A percentile compares a stretch with the other conserved stretches of the same genome.
These are phyloP conservation scores for Neopipo cinnamomea DNA, from an alignment of 2,113 vertebrate genomes.

Conservation along the genomic window DNA sequence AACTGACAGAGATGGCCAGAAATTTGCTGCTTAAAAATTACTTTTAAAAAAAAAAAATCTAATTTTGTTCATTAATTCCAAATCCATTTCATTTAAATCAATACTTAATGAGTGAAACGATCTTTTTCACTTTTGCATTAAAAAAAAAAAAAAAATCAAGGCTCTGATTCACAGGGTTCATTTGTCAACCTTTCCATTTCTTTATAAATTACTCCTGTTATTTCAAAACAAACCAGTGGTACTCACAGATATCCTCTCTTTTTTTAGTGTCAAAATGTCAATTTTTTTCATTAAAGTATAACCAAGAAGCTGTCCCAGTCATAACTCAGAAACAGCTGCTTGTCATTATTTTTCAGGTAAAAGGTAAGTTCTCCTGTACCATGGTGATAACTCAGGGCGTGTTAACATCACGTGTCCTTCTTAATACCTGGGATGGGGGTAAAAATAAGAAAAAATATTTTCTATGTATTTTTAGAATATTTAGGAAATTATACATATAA, in stretches of 20 bases:
- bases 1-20: neutral
- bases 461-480: neutral
- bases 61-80: neutral
- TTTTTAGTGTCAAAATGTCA: neutral
- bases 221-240: neutral
- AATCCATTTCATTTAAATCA: neutral
- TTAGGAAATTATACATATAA: neutral
- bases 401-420: rapidly evolving
- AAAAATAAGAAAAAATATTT: neutral
- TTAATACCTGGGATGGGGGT: too few relatives aligned
- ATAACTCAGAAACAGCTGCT: neutral
- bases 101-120: neutral
- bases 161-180: neutral
- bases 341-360: neutral
- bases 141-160: neutral
- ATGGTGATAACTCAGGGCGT: rapidly evolving
- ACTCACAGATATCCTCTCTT: neutral
- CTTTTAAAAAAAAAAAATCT: neutral
- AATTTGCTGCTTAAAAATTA: neutral
- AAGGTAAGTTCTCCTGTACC: neutral
- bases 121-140: neutral
- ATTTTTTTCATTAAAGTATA: neutral
- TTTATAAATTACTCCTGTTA: neutral
- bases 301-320: neutral
- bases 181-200: neutral